phyloP scores from a whole-genome alignment of 2,888 invertebrate species.

The Didymodactylos carnosus region DNA sequence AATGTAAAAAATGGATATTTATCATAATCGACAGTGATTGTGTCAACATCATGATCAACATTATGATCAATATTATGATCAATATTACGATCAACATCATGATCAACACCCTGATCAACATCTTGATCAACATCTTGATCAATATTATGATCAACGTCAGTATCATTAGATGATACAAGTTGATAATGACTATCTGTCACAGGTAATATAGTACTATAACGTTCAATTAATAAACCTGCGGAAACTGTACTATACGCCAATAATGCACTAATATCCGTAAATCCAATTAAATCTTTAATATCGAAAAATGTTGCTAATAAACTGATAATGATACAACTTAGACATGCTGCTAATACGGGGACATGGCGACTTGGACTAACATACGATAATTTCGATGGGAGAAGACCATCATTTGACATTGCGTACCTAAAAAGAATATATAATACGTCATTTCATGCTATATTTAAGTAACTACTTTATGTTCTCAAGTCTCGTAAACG shows the following conservation, averaged over 20 bases:
- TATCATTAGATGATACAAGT: background rate
- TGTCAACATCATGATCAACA: background rate
- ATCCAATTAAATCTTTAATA: conserved; percentile 9
- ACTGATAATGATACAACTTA: background rate
- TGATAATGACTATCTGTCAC: background rate
- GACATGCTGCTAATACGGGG: background rate
- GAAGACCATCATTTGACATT: conserved; percentile 12
- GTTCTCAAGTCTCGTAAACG: no score
- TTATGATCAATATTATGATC: background rate
- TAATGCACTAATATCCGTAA: conserved; percentile 10
- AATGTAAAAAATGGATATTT: background rate
- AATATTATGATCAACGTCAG: background rate
- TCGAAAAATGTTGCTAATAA: conserved; percentile 2
- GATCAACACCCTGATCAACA: background rate
- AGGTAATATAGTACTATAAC: background rate
- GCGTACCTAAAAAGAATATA: background rate
- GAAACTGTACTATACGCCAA: conserved; percentile 3
- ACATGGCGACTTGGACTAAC: background rate
- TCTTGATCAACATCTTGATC: background rate
- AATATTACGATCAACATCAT: background rate
- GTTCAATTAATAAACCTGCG: background rate
- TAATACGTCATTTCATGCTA: background rate
- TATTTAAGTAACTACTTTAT: no score
- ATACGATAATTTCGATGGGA: background rate
- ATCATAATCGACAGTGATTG: background rate